A percentile compares a stretch with the other conserved stretches of the same genome.
phyloP scores from a whole-genome alignment of 1,140 invertebrate species.

The Aricia agestis region DNA sequence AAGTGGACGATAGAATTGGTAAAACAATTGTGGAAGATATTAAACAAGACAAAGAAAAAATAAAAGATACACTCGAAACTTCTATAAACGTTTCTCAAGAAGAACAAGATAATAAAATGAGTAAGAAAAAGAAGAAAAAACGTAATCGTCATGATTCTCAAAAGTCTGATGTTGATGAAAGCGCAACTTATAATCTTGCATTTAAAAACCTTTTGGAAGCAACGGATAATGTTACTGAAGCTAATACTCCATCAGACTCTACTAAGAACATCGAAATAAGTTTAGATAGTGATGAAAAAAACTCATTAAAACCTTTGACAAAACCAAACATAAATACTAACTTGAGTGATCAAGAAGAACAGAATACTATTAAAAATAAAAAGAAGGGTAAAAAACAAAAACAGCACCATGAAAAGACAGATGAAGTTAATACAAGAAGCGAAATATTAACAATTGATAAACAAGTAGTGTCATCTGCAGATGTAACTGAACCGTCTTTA shows the following conservation, averaged over 20 bases:
- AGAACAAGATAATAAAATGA: constrained; percentile 31
- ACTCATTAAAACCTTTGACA: not conserved
- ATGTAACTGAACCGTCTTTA: not conserved
- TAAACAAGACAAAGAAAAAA: constrained; percentile 11
- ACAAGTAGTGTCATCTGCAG: constrained; percentile 25
- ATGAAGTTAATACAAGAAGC: not conserved
- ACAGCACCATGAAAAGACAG: constrained; percentile 8
- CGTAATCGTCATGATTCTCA: constrained; percentile 56
- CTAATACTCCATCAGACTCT: constrained; percentile 4
- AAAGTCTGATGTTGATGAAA: constrained; percentile 50
- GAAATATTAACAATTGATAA: constrained; percentile 5
- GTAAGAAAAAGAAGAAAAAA: constrained; percentile 64
- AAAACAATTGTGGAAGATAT: not conserved
- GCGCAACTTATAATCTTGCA: constrained; percentile 41
- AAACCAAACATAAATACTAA: not conserved
- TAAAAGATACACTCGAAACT: constrained; percentile 18
- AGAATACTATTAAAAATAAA: constrained; percentile 21
- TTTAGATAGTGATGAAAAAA: not conserved
- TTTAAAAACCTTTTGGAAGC: constrained; percentile 44
- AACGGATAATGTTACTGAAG: not conserved
- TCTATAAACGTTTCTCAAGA: not conserved
- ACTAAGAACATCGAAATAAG: constrained; percentile 28
- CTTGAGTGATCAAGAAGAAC: not conserved
- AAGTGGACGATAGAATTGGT: constrained; percentile 15
- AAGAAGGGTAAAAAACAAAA: constrained; percentile 33